Evolutionary conservation across 2,113 vertebrate species (phyloP), one percentile per base, ranked within the genome.

Genomic region (Crotophaga sulcirostris): DNA sequence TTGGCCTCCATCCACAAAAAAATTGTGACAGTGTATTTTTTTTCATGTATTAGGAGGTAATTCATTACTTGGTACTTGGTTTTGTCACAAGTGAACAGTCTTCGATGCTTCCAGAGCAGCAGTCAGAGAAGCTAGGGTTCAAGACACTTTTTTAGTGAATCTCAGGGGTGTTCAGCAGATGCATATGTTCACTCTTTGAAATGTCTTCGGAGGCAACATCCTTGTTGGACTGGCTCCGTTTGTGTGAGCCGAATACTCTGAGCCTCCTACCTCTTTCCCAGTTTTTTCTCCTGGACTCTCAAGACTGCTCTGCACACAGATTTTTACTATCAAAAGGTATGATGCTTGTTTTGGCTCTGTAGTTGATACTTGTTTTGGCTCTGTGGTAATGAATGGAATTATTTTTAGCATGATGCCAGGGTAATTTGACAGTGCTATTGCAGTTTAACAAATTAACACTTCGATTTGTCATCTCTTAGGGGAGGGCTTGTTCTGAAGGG

Each of bases 381-480:
- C 75, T 67, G 47, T 62, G 42, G 56, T 92, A 93, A 92, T 54
- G 72, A 96, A 84, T 64, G 52, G 82, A 78, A 83, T 89, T 96
- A 93, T 90, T 96, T 96, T 96, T 93, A 95, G 68, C 63, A 77
- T 88, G 63, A 79, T 74, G 44, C 34, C 68, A 60, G 60, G 52
- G 52, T 90, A 94, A 93, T 94, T 88, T 90, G 93, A 93, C 73
- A 93, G 79, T 94, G 49, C 73, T 84, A 64, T 93, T 93, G 36
- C 85, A 92, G 68, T 91, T 93, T 81, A 95, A 59, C 90, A 88
- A 94, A 96, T 96, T 93, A 93, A 83, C 93, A 52, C 82, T 94
- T 93, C 84, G 74, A 13, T 93, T 96, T 91, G 76, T 91, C 52
- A 33, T 70, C 82, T 92, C 52, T 78, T 49, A 72, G 47, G 25